These are phyloP conservation scores for Temnothorax longispinosus DNA, from an alignment of 1,140 invertebrate species.

Conservation along the genomic window DNA sequence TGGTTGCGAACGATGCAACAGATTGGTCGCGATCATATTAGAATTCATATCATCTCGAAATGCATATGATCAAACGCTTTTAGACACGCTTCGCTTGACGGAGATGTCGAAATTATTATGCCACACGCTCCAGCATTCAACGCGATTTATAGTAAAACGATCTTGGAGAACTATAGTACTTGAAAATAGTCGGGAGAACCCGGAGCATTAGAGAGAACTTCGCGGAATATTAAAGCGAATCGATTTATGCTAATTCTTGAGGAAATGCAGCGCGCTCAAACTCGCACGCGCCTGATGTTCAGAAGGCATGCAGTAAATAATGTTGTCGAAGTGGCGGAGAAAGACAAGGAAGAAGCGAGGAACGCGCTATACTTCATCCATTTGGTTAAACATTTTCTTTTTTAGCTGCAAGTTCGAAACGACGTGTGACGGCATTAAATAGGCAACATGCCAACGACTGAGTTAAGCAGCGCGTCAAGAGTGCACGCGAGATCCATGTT, in stretches of 20 bases:
- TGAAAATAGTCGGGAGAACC: not conserved
- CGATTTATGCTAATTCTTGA: conserved; percentile 13
- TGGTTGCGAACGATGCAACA: not conserved
- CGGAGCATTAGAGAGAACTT: not conserved
- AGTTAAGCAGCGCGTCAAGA: conserved; percentile 61
- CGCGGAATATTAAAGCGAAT: not conserved
- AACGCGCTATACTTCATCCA: conserved; percentile 18
- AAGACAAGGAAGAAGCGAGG: not conserved
- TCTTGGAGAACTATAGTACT: not conserved
- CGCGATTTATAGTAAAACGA: not conserved
- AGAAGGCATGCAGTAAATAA: not conserved
- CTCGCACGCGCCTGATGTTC: not conserved
- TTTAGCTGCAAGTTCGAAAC: conserved; percentile 15
- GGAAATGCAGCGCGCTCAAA: not conserved
- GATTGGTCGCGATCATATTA: not conserved
- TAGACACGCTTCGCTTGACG: not conserved
- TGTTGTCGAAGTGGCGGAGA: not conserved
- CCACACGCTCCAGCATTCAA: not conserved
- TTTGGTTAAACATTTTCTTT: conserved; percentile 38
- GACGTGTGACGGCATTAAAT: conserved; percentile 61
- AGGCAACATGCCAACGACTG: conserved; percentile 64
- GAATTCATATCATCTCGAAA: not conserved
- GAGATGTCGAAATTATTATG: not conserved
- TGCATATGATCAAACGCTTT: not conserved
- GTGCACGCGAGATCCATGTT: conserved; percentile 53